Evolutionary conservation across 2,113 vertebrate genomes (phyloP).

Genomic region (Corynorhinus townsendii): DNA sequence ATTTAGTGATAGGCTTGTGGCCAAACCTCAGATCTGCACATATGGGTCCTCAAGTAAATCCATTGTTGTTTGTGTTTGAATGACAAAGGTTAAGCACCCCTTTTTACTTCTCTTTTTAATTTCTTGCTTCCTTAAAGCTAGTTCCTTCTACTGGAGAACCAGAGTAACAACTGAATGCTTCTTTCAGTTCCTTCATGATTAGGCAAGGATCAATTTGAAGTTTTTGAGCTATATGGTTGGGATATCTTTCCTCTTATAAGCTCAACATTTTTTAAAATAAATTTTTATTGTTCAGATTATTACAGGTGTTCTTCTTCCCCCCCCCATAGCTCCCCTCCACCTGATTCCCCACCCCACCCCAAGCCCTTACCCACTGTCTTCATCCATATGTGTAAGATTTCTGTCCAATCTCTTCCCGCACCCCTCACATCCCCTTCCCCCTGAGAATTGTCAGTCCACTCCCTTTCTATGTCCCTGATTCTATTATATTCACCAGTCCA

Average conservation of each 20-base stretch:
- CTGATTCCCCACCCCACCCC: too few relatives aligned
- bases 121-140: constrained; percentile 67
- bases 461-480: too few relatives aligned
- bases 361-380: too few relatives aligned
- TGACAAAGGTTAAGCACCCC: constrained; percentile 49
- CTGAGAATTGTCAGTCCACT: too few relatives aligned
- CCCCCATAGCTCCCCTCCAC: too few relatives aligned
- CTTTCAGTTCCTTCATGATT: constrained; percentile 68
- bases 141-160: constrained; percentile 63
- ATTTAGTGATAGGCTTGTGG: not conserved
- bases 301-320: too few relatives aligned
- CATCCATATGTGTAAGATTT: too few relatives aligned
- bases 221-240: constrained; percentile 9
- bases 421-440: too few relatives aligned
- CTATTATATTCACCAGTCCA: too few relatives aligned
- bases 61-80: constrained; percentile 24
- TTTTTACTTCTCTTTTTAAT: constrained; percentile 67
- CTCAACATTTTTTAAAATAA: not conserved
- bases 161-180: constrained; percentile 38
- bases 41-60: not conserved
- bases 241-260: not conserved
- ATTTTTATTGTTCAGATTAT: too few relatives aligned
- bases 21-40: not conserved
- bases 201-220: constrained; percentile 43
- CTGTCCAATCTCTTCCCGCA: too few relatives aligned